These are phyloP conservation scores for Chironomus tepperi DNA, from an alignment of 1,140 invertebrate genomes.

Conservation along the genomic window DNA sequence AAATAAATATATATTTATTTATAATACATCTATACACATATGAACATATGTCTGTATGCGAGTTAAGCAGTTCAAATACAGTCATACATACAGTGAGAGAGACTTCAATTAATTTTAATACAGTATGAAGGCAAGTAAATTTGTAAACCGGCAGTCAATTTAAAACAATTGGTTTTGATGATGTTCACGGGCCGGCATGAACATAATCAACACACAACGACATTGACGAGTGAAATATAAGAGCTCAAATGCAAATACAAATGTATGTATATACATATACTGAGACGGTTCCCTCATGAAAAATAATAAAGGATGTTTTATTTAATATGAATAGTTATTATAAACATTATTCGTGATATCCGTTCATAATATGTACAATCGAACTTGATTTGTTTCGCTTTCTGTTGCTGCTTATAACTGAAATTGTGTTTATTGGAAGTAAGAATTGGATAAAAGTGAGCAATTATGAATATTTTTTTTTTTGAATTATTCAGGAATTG, in stretches of 20 bases:
- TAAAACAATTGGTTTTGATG: slow-evolving; percentile 20
- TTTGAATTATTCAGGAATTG: too few relatives aligned
- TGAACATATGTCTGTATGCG: background rate
- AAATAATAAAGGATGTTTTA: slow-evolving; percentile 11
- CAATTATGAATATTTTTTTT: too few relatives aligned
- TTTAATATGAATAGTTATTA: slow-evolving; percentile 16
- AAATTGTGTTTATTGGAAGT: too few relatives aligned
- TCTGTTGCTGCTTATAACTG: background rate
- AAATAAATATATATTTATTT: background rate
- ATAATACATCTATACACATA: background rate
- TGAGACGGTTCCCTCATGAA: slow-evolving; percentile 1
- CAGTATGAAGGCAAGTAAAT: background rate
- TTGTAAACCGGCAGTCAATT: slow-evolving; percentile 22
- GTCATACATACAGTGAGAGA: background rate
- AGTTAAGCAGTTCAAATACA: background rate
- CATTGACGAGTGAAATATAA: background rate
- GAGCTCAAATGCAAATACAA: too few relatives aligned
- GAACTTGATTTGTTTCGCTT: background rate
- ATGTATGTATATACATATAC: too few relatives aligned
- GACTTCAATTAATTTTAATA: slow-evolving; percentile 15
- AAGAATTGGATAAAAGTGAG: too few relatives aligned
- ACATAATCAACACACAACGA: background rate
- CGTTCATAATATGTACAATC: slow-evolving; percentile 10
- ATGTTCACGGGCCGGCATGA: background rate
- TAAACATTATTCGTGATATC: slow-evolving; percentile 21